Evolutionary conservation across 2,888 invertebrate genomes (phyloP), one percentile per base, ranked within the genome.

Genomic region (Euproctis similis): DNA sequence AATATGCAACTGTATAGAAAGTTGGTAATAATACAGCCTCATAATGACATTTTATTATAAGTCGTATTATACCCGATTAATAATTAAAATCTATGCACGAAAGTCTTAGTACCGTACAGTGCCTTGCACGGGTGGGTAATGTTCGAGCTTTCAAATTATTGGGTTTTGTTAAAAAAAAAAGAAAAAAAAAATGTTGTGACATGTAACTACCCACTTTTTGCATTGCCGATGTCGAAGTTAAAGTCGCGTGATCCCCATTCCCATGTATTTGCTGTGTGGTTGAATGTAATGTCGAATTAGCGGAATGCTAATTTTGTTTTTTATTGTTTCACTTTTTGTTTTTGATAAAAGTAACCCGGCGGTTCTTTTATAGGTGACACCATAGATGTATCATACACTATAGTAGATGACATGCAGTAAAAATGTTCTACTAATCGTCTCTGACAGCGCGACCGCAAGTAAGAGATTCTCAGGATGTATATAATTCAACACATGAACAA

Each of bases 11-110:
- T 21, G 27, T 4, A 35, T 9, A 1, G 8, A 16, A 57, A 31
- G 6, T 53, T 74, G 48, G 74, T 46, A 40, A 44, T 41, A 53
- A 55, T 63, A 60, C 59, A 70, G 70, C 66, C 69, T 80, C 75
- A 74, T 81, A 81, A 81, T 82, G 81, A 80, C 82, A 81, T 82
- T 82, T n/a, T 82, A 82, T 82, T 82, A 82, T 77, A 66, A 74
- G 71, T 59, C 76, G 77, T 78, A 80, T 81, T 76, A 77, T 81
- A 82, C 81, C 82, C 81, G 81, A 78, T 65, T n/a, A 78, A 81
- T 82, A 82, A 82, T 82, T 82, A 82, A 82, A 82, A 82, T 68
- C 73, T 69, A 82, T 82, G 81, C 82, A 82, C 82, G 82, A 82
- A 82, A 54, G 50, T 39, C n/a, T n/a, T 53, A 55, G 82, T 82